Percentiles rank a stretch among this genome's conserved stretches.
These are phyloP conservation scores for Cladorhizidae sp. DNA, from an alignment of 37 sponge, comb jelly and placozoan genomes.

Conservation along the genomic window DNA sequence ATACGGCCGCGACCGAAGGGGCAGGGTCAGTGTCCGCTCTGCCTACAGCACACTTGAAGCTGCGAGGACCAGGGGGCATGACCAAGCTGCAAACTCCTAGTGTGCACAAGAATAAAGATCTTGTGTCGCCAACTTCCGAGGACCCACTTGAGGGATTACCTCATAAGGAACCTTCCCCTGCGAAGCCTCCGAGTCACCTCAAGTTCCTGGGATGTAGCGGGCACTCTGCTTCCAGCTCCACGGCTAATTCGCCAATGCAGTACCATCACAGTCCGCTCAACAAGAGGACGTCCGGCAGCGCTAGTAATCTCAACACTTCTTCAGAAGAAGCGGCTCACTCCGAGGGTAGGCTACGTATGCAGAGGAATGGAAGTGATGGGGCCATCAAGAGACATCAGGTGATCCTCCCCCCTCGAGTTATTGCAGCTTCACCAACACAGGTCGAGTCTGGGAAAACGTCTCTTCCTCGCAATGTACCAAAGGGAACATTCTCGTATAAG, in stretches of 20 bases:
- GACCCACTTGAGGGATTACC: not conserved
- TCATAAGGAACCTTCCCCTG: not conserved
- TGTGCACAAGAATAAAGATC: not conserved
- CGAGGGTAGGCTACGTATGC: conserved; percentile 10
- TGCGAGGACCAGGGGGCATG: not conserved
- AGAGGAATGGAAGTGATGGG: conserved; percentile 39
- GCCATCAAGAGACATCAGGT: conserved; percentile 18
- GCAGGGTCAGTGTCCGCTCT: not conserved
- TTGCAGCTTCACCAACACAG: not conserved
- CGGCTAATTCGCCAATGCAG: too few relatives aligned
- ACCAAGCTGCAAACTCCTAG: not conserved
- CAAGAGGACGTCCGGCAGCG: not conserved
- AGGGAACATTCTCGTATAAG: not conserved
- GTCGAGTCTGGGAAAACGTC: conserved; percentile 2
- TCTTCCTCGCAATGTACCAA: conserved; percentile 29
- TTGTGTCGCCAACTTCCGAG: not conserved
- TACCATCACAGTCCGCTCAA: conserved; percentile 15
- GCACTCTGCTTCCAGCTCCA: conserved; percentile 2
- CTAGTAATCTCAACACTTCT: not conserved
- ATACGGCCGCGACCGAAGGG: not conserved
- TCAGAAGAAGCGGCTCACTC: not conserved
- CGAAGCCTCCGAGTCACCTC: conserved; percentile 12
- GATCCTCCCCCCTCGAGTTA: not conserved
- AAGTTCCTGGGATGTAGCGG: not conserved
- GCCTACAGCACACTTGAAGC: conserved; percentile 6